A percentile compares a stretch with the other conserved stretches of the same genome.
These are phyloP conservation scores for Zenarchopterus dispar DNA, from an alignment of 2,797 vertebrate species.

Conservation along the genomic window DNA sequence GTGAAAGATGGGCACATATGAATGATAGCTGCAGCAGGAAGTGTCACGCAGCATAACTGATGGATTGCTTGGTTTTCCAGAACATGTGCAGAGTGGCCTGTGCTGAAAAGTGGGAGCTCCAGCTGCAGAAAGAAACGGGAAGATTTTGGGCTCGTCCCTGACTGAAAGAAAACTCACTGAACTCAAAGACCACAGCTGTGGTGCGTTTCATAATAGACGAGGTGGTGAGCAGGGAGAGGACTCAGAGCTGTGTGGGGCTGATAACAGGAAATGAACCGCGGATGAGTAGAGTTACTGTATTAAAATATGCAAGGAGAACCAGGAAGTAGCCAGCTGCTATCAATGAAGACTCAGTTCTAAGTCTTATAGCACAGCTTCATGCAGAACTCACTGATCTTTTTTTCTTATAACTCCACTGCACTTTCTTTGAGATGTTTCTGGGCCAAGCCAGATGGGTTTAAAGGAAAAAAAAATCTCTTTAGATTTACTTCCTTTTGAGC, in stretches of 20 bases:
- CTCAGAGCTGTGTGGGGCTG: constrained; percentile 61
- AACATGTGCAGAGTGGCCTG: constrained; percentile 18
- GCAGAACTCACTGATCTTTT: constrained; percentile 50
- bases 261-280: constrained; percentile 65
- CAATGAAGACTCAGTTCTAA: constrained; percentile 29
- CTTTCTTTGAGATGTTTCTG: constrained; percentile 52
- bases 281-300: constrained; percentile 56
- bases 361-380: constrained; percentile 27
- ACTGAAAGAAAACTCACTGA: constrained; percentile 45
- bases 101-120: constrained; percentile 14
- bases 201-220: constrained; percentile 59
- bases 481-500: constrained; percentile 10
- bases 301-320: constrained; percentile 72
- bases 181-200: constrained; percentile 50
- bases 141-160: constrained; percentile 29
- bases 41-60: constrained; percentile 39
- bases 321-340: constrained; percentile 51
- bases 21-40: constrained; percentile 43
- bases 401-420: constrained; percentile 35
- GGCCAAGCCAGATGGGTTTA: constrained; percentile 24
- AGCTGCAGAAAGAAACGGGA: constrained; percentile 20
- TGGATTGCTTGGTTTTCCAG: constrained; percentile 34
- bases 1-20: constrained; percentile 43
- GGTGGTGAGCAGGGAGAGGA: constrained; percentile 56
- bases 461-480: constrained; percentile 13